Percentiles rank a stretch among this genome's conserved stretches.
Evolutionary conservation across 1,140 invertebrate genomes (phyloP).

Genomic region (Helicoverpa zea): DNA sequence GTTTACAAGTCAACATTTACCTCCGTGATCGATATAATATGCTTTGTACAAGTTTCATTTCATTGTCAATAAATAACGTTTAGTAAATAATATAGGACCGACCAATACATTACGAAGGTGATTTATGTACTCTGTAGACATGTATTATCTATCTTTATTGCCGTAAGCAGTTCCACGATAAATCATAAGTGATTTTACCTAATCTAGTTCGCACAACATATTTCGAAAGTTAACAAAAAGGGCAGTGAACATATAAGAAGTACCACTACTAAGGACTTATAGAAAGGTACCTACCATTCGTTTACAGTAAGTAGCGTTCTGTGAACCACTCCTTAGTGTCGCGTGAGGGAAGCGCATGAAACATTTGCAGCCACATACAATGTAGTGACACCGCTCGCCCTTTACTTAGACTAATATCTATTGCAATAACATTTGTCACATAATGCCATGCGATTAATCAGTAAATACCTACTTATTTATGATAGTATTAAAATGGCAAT

Average conservation of each 20-base stretch:
- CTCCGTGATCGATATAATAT: background rate
- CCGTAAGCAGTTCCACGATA: background rate
- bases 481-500: background rate
- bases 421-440: background rate
- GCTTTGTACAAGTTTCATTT: background rate
- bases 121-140: too few relatives aligned
- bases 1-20: conserved; percentile 11
- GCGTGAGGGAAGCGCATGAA: conserved; percentile 23
- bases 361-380: conserved; percentile 5
- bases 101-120: too few relatives aligned
- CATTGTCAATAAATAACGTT: too few relatives aligned
- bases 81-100: too few relatives aligned
- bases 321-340: conserved; percentile 23
- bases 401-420: conserved; percentile 18
- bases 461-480: background rate
- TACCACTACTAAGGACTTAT: background rate
- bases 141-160: background rate
- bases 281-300: background rate
- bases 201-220: conserved; percentile 2
- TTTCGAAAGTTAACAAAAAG: background rate
- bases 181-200: background rate
- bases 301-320: background rate
- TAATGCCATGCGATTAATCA: background rate
- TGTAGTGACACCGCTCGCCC: conserved; percentile 6
- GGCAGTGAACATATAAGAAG: background rate